These are phyloP conservation scores for Ictalurus punctatus DNA, from an alignment of 2,113 vertebrate species.

Conservation along the genomic window DNA sequence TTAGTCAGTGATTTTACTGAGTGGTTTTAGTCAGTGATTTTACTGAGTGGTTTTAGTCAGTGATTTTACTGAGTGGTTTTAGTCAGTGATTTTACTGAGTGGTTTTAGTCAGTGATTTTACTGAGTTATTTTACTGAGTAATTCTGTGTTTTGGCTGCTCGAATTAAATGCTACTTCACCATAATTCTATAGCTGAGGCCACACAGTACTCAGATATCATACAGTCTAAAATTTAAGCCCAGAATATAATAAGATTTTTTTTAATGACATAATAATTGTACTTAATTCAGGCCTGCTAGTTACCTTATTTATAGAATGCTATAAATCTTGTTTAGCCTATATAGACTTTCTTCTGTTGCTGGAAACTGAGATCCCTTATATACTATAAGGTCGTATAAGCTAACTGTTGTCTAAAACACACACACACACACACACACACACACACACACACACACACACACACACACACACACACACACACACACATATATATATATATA, in stretches of 20 bases:
- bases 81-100: not conserved
- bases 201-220: not conserved
- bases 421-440: no score
- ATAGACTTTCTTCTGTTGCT: not conserved
- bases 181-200: not conserved
- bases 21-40: no score
- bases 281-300: not conserved
- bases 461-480: no score
- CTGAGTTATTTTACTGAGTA: not conserved
- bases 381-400: not conserved
- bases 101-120: not conserved
- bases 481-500: no score
- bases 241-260: not conserved
- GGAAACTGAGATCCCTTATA: not conserved
- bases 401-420: not conserved
- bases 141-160: not conserved
- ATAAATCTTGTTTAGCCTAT: not conserved
- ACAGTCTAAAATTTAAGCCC: not conserved
- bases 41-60: no score
- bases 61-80: not conserved
- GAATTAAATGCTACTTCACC: not conserved
- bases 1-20: not conserved
- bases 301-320: not conserved
- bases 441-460: no score
- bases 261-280: not conserved